Conservation (phyloP, 2,113 vertebrate genomes). For the Podarcis raffonei region DNA sequence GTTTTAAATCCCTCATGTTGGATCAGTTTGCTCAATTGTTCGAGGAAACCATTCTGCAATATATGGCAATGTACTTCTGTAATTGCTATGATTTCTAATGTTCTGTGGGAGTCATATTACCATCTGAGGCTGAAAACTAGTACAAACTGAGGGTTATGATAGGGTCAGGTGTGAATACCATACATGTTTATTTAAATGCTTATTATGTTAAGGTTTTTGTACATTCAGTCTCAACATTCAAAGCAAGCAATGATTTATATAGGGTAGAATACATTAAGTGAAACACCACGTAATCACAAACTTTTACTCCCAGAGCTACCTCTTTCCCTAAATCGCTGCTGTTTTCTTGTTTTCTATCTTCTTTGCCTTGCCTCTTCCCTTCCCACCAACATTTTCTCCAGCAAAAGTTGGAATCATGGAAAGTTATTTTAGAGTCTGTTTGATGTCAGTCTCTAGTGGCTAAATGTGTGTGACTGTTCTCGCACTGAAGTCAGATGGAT, state of each 20-base stretch:
- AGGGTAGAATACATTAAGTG: neutral
- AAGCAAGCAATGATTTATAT: neutral
- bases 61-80: neutral
- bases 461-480: slow-evolving; percentile 51
- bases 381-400: slow-evolving; percentile 50
- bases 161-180: neutral
- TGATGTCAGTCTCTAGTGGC: slow-evolving; percentile 74
- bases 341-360: neutral
- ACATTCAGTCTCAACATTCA: neutral
- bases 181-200: neutral
- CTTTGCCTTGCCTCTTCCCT: slow-evolving; percentile 25
- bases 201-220: neutral
- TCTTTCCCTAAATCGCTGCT: neutral
- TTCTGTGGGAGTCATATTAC: neutral
- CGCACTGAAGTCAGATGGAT: slow-evolving; percentile 60
- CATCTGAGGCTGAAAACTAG: neutral
- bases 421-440: slow-evolving; percentile 76
- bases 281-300: neutral
- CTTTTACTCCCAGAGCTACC: neutral
- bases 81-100: neutral
- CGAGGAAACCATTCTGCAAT: neutral
- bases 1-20: neutral
- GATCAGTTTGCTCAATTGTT: neutral
- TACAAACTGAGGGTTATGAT: neutral
- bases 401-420: slow-evolving; percentile 61